Conservation (phyloP, 2,797 vertebrate species). For the Tachyglossus aculeatus region DNA sequence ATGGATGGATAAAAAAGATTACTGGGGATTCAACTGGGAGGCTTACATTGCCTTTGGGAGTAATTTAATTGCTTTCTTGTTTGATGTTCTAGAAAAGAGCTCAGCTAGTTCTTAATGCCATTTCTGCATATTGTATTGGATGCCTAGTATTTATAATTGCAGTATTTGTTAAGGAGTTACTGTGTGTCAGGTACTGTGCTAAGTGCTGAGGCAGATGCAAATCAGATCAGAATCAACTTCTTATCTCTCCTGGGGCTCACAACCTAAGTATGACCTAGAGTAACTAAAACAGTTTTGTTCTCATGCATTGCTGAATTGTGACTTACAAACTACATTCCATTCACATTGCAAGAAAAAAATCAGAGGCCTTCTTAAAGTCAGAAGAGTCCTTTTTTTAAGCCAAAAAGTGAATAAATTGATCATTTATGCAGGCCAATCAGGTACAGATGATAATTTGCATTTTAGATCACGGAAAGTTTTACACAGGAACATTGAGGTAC, state of each 20-base stretch:
- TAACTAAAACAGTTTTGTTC: slow-evolving; percentile 1
- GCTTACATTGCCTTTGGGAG: slow-evolving; percentile 1
- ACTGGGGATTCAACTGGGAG: slow-evolving; percentile 6
- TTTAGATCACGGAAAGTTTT: neutral
- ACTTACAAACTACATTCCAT: slow-evolving; percentile 18
- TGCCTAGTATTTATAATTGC: too few relatives aligned
- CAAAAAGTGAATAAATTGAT: neutral
- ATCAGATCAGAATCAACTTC: too few relatives aligned
- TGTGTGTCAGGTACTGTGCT: too few relatives aligned
- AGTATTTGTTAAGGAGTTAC: too few relatives aligned
- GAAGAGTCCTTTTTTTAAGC: neutral
- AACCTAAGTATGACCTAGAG: too few relatives aligned
- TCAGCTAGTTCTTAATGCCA: neutral
- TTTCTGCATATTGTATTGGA: neutral
- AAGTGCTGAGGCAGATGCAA: too few relatives aligned
- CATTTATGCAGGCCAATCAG: neutral
- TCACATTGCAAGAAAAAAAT: neutral
- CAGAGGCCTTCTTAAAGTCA: neutral
- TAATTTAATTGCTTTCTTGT: slow-evolving; percentile 32
- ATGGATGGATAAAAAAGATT: too few relatives aligned
- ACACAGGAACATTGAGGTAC: neutral
- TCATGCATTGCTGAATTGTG: neutral
- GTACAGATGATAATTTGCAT: neutral
- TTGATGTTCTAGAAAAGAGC: slow-evolving; percentile 12
- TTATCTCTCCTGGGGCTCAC: too few relatives aligned